These are phyloP conservation scores for Microtus pennsylvanicus DNA, from an alignment of 2,113 vertebrate genomes.

Conservation along the genomic window DNA sequence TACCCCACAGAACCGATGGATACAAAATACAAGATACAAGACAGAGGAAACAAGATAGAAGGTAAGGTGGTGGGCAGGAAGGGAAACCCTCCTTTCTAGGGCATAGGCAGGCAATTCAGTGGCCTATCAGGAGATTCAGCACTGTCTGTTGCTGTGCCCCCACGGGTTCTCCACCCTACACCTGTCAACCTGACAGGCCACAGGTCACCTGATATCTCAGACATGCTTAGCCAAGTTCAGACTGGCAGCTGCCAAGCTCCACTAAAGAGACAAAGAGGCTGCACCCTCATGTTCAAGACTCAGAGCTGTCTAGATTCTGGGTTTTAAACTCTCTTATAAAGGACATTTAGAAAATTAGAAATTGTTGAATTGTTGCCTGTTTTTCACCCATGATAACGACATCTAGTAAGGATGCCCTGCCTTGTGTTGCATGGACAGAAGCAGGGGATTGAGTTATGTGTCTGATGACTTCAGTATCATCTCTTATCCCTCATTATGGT, in stretches of 20 bases:
- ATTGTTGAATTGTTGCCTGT: background rate
- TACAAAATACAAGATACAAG: background rate
- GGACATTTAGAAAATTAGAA: background rate
- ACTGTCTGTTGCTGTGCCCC: no score
- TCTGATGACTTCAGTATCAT: background rate
- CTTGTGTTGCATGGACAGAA: background rate
- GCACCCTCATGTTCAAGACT: background rate
- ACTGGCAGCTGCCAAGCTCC: background rate
- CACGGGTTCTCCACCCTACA: background rate
- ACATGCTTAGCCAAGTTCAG: background rate
- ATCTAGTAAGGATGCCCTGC: no score
- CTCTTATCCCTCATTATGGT: background rate
- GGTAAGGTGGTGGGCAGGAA: background rate
- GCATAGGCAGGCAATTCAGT: background rate
- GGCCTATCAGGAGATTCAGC: background rate
- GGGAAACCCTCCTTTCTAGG: background rate
- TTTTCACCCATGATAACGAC: background rate
- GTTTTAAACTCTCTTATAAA: background rate
- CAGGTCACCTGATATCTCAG: background rate
- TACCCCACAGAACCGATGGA: background rate
- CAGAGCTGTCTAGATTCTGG: background rate
- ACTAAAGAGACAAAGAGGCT: background rate
- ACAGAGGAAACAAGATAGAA: background rate
- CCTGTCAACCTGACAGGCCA: background rate
- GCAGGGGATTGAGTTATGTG: background rate